These are phyloP conservation scores for Oriolus oriolus DNA, from an alignment of 2,113 vertebrate genomes.

Conservation along the genomic window DNA sequence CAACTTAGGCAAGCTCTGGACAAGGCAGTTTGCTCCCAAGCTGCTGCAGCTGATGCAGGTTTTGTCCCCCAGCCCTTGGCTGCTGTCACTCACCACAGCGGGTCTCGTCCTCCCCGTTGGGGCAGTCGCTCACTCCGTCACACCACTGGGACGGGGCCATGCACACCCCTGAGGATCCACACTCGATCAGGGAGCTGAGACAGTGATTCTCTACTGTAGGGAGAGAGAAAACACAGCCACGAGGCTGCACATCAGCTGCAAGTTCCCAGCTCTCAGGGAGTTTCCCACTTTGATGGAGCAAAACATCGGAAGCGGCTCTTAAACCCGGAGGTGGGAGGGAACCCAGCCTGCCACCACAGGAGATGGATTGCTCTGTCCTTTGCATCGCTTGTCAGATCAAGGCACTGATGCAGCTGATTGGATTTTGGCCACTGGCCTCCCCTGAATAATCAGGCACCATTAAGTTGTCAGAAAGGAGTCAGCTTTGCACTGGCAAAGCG, in stretches of 20 bases:
- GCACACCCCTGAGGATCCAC: constrained; percentile 58
- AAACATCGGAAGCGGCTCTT: not conserved
- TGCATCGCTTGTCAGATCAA: not conserved
- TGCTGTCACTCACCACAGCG: constrained; percentile 65
- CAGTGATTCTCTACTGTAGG: constrained; percentile 46
- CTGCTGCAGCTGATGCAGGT: not conserved
- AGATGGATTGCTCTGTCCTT: not conserved
- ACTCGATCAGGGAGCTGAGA: constrained; percentile 33
- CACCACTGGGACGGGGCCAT: constrained; percentile 62
- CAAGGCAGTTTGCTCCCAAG: not conserved
- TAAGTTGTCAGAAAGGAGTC: not conserved
- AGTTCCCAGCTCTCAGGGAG: not conserved
- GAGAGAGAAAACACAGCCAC: not conserved
- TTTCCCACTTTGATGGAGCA: not conserved
- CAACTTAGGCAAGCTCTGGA: not conserved
- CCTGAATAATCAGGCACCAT: not conserved
- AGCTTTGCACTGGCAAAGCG: not conserved
- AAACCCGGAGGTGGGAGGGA: not conserved
- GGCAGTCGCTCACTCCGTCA: constrained; percentile 58
- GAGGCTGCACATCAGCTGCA: not conserved
- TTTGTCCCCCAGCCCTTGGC: not conserved
- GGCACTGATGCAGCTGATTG: not conserved
- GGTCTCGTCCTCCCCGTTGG: constrained; percentile 70
- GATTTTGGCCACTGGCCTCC: not conserved
- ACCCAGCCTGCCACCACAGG: not conserved